Conservation (phyloP, 2,797 vertebrate species). For the Rhinoraja longicauda region DNA sequence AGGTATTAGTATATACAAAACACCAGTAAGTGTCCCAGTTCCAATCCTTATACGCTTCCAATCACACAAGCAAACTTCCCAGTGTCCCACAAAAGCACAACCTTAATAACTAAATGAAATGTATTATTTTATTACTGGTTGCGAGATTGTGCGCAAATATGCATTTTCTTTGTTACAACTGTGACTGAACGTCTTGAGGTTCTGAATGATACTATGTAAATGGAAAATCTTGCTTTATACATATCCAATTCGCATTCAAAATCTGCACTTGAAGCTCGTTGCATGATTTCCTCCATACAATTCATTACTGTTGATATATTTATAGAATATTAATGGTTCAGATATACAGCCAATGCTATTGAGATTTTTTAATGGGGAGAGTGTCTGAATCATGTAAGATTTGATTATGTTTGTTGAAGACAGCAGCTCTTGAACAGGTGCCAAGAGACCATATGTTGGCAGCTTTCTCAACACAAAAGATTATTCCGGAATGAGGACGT, state of each 20-base stretch:
- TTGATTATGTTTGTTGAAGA: background rate
- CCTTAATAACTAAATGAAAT: background rate
- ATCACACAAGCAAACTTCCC: background rate
- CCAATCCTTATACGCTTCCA: background rate
- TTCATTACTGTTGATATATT: background rate
- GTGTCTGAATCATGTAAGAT: background rate
- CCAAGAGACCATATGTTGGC: slow-evolving; percentile 6
- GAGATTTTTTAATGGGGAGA: no score
- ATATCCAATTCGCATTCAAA: background rate
- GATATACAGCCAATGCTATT: background rate
- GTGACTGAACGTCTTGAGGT: background rate
- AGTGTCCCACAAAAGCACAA: background rate
- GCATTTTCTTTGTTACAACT: background rate
- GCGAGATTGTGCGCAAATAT: background rate
- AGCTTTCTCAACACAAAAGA: background rate
- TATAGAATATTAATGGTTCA: background rate
- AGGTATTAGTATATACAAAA: no score
- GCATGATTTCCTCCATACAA: background rate
- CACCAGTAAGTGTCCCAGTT: no score
- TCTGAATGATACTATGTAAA: background rate
- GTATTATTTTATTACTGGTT: background rate
- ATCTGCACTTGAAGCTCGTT: background rate
- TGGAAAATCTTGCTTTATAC: background rate
- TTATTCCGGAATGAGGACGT: background rate
- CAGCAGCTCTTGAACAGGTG: background rate